These are phyloP conservation scores for Chrysina gloriosa DNA, from an alignment of 2,888 invertebrate genomes.

Conservation along the genomic window DNA sequence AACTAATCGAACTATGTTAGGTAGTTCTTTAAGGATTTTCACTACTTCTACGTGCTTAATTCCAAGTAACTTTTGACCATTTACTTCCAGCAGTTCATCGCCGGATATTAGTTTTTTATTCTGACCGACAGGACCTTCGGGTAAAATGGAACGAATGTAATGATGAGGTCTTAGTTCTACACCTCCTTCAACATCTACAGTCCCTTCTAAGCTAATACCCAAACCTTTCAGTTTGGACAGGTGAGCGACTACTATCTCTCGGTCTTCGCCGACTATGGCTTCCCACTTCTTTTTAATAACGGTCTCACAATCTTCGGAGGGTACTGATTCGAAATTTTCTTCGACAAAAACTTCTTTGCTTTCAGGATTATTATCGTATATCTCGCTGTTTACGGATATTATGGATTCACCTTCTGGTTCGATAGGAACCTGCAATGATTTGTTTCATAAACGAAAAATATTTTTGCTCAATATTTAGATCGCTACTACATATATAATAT, in stretches of 20 bases:
- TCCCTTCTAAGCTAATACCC: conserved; percentile 97
- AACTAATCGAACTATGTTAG: conserved; percentile 89
- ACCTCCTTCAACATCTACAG: conserved; percentile 97
- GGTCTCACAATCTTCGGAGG: conserved; percentile 66
- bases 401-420: conserved; percentile 85
- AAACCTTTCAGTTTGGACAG: conserved; percentile 92
- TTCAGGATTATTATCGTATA: conserved; percentile 66
- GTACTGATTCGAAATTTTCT: conserved; percentile 64
- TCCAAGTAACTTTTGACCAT: conserved; percentile 90
- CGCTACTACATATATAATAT: too few relatives aligned
- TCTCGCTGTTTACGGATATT: conserved; percentile 83
- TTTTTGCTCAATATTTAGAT: too few relatives aligned
- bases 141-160: conserved; percentile 95
- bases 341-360: conserved; percentile 64
- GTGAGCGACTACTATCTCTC: conserved; percentile 90
- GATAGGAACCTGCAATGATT: conserved; percentile 67
- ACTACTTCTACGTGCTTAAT: conserved; percentile 97
- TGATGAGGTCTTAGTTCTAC: conserved; percentile 98
- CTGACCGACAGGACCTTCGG: conserved; percentile 95
- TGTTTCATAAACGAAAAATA: too few relatives aligned
- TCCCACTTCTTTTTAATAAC: conserved; percentile 84
- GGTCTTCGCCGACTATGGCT: conserved; percentile 80
- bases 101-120: conserved; percentile 92
- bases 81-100: conserved; percentile 96
- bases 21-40: conserved; percentile 92